Conservation (phyloP, 2,888 invertebrate genomes). For the Mycogona germanica region DNA sequence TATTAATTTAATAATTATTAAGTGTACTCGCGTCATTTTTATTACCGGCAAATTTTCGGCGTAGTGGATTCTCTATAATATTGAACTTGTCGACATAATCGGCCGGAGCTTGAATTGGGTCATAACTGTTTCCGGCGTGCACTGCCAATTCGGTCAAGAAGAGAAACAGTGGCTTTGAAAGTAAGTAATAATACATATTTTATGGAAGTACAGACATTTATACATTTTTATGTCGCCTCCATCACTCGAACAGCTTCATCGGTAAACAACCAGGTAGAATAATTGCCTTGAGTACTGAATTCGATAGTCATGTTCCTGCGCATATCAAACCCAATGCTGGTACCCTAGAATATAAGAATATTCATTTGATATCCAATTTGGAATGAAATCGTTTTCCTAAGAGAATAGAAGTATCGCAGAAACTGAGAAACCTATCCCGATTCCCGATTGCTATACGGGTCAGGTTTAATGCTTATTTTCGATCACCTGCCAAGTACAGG, state of each 20-base stretch:
- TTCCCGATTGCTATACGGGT: no score
- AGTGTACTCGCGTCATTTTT: no score
- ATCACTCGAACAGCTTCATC: constrained; percentile 61
- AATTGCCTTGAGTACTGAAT: constrained; percentile 63
- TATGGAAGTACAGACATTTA: no score
- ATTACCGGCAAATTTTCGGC: constrained; percentile 69
- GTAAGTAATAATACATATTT: constrained; percentile 8
- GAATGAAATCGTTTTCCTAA: no score
- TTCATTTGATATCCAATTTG: background rate
- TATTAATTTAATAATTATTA: no score
- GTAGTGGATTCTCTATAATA: constrained; percentile 52
- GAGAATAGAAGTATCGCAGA: no score
- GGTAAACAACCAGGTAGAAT: constrained; percentile 74
- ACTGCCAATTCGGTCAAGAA: constrained; percentile 80
- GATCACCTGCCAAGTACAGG: no score
- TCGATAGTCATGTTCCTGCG: constrained; percentile 51
- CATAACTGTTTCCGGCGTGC: constrained; percentile 74
- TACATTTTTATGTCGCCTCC: no score
- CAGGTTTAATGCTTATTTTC: no score
- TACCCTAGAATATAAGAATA: constrained; percentile 30
- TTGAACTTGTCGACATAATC: constrained; percentile 49
- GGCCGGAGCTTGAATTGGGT: constrained; percentile 68
- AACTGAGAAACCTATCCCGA: no score
- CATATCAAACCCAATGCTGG: constrained; percentile 48
- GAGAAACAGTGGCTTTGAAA: constrained; percentile 59